Conservation (phyloP, 2,113 vertebrate species). For the Spilogale gracilis region DNA sequence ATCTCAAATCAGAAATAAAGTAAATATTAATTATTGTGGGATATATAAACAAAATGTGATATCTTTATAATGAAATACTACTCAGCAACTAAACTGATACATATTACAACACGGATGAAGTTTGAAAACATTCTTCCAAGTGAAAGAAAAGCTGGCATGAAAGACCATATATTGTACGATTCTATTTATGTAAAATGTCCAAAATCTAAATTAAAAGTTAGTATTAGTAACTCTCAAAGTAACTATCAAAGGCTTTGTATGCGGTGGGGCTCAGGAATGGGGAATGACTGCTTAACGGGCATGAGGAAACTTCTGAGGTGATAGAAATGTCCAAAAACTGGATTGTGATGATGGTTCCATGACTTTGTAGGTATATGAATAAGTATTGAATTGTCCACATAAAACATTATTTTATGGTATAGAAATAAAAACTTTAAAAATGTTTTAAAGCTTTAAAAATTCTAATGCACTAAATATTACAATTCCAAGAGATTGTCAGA, state of each 20-base stretch:
- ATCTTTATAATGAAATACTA: neutral
- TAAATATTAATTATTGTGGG: neutral
- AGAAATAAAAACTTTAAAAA: neutral
- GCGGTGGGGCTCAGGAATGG: neutral
- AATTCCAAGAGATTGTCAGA: neutral
- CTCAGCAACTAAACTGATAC: neutral
- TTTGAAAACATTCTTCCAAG: neutral
- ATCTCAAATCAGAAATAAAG: neutral
- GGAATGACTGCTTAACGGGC: neutral
- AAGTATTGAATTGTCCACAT: neutral
- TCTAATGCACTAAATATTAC: neutral
- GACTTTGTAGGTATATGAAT: neutral
- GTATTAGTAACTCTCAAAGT: neutral
- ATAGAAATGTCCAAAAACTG: neutral
- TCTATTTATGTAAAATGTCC: neutral
- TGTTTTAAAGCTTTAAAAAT: neutral
- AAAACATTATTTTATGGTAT: neutral
- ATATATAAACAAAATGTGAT: neutral
- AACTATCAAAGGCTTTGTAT: neutral
- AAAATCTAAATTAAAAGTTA: neutral
- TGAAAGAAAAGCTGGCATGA: neutral
- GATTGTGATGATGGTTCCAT: neutral
- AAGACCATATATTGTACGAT: neutral
- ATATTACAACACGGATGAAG: neutral
- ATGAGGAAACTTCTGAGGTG: neutral